Base-by-base conservation (phyloP, 2,797 vertebrate genomes). In the Phaenicophaeus curvirostris region DNA sequence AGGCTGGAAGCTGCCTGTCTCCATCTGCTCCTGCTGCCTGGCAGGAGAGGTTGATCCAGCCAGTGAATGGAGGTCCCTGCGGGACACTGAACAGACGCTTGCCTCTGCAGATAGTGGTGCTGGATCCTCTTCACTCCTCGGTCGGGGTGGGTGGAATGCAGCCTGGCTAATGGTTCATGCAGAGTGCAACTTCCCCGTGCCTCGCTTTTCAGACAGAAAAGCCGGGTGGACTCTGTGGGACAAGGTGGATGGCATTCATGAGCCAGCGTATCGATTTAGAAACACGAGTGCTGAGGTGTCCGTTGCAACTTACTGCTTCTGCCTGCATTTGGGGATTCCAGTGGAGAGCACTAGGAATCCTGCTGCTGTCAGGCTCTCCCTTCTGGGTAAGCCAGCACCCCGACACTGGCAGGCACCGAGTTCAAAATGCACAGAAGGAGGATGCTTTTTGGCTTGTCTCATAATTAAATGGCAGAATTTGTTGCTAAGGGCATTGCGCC, bases 1-100 rank as follows among this genome's bases (percentile, higher is more conserved):
- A 76, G 83, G 85, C 91, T 96, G 91, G 73, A 54, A 95, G 79
- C 73, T 91, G 89, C 89, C 89, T 93, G 75, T 89, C 82, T 94
- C 91, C 95, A 94, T 96, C 94, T 97, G 94, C 74, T 96, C 87
- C 63, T 73, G 89, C 83, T 94, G 95, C 93, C 88, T 91, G 77
- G 46, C 42, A 85, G 93, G n/a, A 62, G 57, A 54, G 25, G 37
- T 71, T 67, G 83, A 90, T 90, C 63, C 87, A 94, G 90, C 71
- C 54, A 90, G 61, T 0, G 4, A 82, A 53, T 86, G 80, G 41
- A 59, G 53, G 89, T 69, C 67, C 66, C 87, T 23, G 61, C 31
- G 87, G 90, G 77, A 69, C 85, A 69, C 51, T 53, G 76, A 85
- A 11, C 91, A 88, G 91, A 90, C 93, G 89, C 92, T 91, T 3